Conservation (phyloP, 2,113 vertebrate species). For the Fukomys damarensis region DNA sequence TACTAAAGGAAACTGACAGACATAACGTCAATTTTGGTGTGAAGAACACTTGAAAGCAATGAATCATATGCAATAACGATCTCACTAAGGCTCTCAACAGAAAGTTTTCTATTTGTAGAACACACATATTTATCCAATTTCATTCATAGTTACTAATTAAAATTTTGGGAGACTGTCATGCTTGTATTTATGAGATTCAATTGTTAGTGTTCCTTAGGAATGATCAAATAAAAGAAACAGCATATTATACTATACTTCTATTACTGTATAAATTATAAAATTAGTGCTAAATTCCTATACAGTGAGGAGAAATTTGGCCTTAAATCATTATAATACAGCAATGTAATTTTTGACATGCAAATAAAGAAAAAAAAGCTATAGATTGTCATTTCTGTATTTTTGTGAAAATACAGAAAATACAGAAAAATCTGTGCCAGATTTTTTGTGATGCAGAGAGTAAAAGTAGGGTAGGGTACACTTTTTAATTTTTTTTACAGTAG, state of each 20-base stretch:
- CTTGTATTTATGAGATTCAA: background rate
- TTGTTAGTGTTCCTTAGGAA: background rate
- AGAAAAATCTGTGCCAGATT: no score
- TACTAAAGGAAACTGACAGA: background rate
- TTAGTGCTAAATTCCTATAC: background rate
- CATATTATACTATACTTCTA: background rate
- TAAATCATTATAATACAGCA: background rate
- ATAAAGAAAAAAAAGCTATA: background rate
- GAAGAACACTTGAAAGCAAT: constrained; percentile 12
- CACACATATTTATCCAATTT: background rate
- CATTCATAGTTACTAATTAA: constrained; percentile 17
- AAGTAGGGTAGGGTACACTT: accelerated
- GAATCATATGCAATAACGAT: background rate
- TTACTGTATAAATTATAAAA: background rate
- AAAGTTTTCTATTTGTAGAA: constrained; percentile 10
- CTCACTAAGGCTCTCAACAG: background rate
- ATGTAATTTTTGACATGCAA: background rate
- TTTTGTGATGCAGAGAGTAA: background rate
- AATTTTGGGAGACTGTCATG: background rate
- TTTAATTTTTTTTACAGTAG: background rate
- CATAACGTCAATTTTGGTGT: constrained; percentile 9
- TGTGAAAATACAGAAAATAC: no score
- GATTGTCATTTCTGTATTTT: background rate
- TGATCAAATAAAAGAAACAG: background rate
- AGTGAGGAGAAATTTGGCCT: background rate